phyloP scores from a whole-genome alignment of 2,888 invertebrate genomes.

The Polyploca ridens region DNA sequence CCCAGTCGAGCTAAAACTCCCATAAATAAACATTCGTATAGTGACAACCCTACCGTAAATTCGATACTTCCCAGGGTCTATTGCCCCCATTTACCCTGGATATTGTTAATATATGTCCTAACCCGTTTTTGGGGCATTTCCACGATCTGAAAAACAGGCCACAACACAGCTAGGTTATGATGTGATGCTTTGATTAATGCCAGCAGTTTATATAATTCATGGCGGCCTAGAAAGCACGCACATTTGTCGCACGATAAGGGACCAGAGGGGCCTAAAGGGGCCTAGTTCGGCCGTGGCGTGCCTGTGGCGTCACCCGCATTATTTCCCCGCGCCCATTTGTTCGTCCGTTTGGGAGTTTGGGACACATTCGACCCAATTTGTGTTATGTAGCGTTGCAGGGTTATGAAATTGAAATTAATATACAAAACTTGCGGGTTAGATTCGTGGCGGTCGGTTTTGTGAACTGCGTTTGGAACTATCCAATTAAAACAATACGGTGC shows the following conservation, averaged over 20 bases:
- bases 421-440: conserved; percentile 8
- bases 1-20: too few relatives aligned
- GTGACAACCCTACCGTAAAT: background rate
- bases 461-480: background rate
- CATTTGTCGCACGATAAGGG: conserved; percentile 61
- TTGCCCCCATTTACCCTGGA: background rate
- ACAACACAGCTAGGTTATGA: conserved; percentile 45
- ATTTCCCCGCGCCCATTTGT: conserved; percentile 19
- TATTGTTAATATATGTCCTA: conserved; percentile 6
- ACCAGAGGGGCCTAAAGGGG: background rate
- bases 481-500: conserved; percentile 23
- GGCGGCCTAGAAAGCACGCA: conserved; percentile 46
- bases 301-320: conserved; percentile 10
- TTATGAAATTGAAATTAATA: conserved; percentile 12
- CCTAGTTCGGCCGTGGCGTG: conserved; percentile 15
- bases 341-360: conserved; percentile 31
- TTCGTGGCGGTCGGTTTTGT: conserved; percentile 5
- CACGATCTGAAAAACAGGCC: conserved; percentile 20
- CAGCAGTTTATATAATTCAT: conserved; percentile 58
- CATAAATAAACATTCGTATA: background rate
- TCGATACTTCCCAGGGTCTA: background rate
- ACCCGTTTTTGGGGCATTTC: conserved; percentile 21
- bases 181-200: conserved; percentile 64
- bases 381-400: conserved; percentile 8
- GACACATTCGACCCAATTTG: conserved; percentile 18